These are phyloP conservation scores for Alectoris magna DNA, from an alignment of 2,797 vertebrate genomes.

Conservation along the genomic window DNA sequence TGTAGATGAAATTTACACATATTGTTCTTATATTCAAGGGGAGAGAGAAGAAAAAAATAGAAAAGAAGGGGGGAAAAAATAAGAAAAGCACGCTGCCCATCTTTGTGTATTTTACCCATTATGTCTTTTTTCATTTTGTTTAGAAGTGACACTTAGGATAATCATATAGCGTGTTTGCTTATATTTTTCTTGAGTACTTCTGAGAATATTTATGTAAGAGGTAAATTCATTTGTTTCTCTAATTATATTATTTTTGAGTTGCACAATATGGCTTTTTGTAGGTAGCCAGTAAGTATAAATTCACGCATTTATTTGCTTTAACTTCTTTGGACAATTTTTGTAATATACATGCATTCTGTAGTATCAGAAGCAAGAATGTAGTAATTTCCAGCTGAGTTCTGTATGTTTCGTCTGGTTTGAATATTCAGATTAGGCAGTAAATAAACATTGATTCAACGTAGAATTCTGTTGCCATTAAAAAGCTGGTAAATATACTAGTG, in stretches of 20 bases:
- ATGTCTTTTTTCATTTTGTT: background rate
- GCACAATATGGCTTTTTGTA: background rate
- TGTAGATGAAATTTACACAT: rapidly evolving
- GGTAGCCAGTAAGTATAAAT: background rate
- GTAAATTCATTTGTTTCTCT: background rate
- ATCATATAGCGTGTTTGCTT: background rate
- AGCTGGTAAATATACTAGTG: background rate
- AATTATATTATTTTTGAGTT: background rate
- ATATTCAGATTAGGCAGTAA: constrained; percentile 50
- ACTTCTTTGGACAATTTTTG: constrained; percentile 7
- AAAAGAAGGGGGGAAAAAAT: background rate
- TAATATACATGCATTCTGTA: background rate
- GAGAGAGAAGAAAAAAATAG: background rate
- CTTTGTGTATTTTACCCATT: background rate
- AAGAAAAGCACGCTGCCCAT: background rate
- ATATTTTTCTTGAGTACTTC: background rate
- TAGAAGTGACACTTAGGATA: background rate
- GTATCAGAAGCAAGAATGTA: background rate
- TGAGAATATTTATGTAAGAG: background rate
- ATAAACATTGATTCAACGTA: constrained; percentile 42
- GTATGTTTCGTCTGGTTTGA: constrained; percentile 30
- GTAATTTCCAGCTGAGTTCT: constrained; percentile 15
- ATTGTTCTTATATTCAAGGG: background rate
- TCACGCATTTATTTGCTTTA: background rate
- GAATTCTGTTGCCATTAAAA: background rate